Percentiles rank a stretch among this genome's conserved stretches.
These are phyloP conservation scores for Oxycera nigricornis DNA, from an alignment of 2,888 invertebrate species.

Conservation along the genomic window DNA sequence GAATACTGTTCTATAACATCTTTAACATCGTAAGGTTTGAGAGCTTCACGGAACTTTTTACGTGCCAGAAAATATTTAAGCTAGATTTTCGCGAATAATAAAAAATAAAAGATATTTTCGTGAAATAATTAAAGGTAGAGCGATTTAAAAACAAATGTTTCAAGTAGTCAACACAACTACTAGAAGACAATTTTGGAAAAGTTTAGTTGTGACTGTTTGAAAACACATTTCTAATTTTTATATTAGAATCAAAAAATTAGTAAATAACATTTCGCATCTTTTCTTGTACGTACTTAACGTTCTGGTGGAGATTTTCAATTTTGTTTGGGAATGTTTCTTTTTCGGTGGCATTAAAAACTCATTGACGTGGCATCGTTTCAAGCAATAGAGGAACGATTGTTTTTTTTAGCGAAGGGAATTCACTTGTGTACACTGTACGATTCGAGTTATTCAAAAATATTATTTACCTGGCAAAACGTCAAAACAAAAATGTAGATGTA, in stretches of 20 bases:
- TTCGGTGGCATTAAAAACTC: slow-evolving; percentile 25
- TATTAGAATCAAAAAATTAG: not conserved
- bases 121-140: no score
- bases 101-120: not conserved
- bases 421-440: not conserved
- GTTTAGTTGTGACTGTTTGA: slow-evolving; percentile 18
- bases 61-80: slow-evolving; percentile 90
- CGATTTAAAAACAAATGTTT: no score
- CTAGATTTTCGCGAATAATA: slow-evolving; percentile 58
- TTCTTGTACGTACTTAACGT: not conserved
- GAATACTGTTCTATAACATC: slow-evolving; percentile 94
- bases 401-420: no score
- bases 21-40: slow-evolving; percentile 93
- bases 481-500: not conserved
- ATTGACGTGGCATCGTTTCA: slow-evolving; percentile 19
- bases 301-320: not conserved
- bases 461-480: not conserved
- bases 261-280: slow-evolving; percentile 15
- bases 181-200: not conserved
- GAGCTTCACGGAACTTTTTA: slow-evolving; percentile 89
- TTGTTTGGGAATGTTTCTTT: not conserved
- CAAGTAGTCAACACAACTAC: no score
- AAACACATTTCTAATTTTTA: slow-evolving; percentile 28
- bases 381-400: not conserved
- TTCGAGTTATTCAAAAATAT: not conserved